Conservation (phyloP, 2,888 invertebrate species). For the Polyommatus iphigenia region DNA sequence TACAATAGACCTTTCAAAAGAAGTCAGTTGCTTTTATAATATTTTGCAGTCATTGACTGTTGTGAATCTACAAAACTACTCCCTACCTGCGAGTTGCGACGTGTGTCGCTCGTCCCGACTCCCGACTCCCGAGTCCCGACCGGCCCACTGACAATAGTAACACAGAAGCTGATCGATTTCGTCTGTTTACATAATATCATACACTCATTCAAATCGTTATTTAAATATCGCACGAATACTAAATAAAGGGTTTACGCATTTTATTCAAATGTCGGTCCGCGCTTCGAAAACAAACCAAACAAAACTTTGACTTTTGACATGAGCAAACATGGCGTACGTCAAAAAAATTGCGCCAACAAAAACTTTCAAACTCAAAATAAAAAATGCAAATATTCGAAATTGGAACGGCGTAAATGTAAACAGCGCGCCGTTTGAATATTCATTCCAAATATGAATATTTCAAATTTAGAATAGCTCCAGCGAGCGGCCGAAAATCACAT, state of each 20-base stretch:
- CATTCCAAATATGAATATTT: slow-evolving; percentile 78
- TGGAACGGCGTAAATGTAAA: slow-evolving; percentile 78
- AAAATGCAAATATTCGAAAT: slow-evolving; percentile 79
- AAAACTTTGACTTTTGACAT: slow-evolving; percentile 40
- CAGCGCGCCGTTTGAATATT: slow-evolving; percentile 77
- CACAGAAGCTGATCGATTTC: slow-evolving; percentile 4
- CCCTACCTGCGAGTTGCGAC: neutral
- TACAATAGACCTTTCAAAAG: neutral
- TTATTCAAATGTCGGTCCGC: slow-evolving; percentile 39
- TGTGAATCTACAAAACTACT: neutral
- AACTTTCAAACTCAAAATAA: slow-evolving; percentile 69
- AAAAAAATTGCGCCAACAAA: slow-evolving; percentile 58
- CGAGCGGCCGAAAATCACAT: slow-evolving; percentile 65
- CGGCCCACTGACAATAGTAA: neutral
- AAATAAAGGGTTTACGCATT: slow-evolving; percentile 19
- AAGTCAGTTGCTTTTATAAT: slow-evolving; percentile 1
- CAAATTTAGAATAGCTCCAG: slow-evolving; percentile 57
- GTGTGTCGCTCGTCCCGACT: neutral
- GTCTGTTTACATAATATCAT: neutral
- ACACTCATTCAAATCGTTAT: neutral
- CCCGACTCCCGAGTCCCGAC: too few species aligned
- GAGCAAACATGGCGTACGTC: slow-evolving; percentile 51
- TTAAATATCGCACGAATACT: neutral
- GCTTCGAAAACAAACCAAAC: slow-evolving; percentile 35
- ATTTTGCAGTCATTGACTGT: neutral